phyloP scores from a whole-genome alignment of 1,140 invertebrate species.

The Drosophila pallidifrons region DNA sequence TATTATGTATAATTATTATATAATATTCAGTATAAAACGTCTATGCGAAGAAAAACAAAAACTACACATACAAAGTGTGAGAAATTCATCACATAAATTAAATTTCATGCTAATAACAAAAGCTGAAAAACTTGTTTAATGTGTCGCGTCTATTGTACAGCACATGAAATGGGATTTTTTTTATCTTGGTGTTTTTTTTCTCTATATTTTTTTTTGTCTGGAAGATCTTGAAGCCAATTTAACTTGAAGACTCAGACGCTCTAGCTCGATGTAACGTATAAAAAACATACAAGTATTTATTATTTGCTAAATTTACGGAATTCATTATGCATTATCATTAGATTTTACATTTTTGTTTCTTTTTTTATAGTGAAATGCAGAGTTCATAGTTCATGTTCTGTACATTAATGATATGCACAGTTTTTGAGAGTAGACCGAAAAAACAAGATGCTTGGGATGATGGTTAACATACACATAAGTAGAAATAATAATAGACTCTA shows the following conservation, averaged over 20 bases:
- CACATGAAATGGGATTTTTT: constrained; percentile 39
- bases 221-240: constrained; percentile 43
- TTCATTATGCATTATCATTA: constrained; percentile 49
- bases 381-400: constrained; percentile 38
- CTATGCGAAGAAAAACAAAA: constrained; percentile 51
- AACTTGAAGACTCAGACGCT: constrained; percentile 43
- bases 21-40: constrained; percentile 73
- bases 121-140: constrained; percentile 38
- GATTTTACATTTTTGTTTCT: constrained; percentile 25
- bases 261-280: constrained; percentile 24
- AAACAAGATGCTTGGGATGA: constrained; percentile 1
- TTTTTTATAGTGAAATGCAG: constrained; percentile 60
- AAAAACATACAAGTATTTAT: constrained; percentile 48
- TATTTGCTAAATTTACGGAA: constrained; percentile 72
- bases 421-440: constrained; percentile 60
- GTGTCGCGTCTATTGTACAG: constrained; percentile 24
- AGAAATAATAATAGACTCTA: constrained; percentile 7
- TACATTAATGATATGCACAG: constrained; percentile 68
- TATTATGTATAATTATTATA: constrained; percentile 69
- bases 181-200: not conserved
- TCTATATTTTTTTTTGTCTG: constrained; percentile 9
- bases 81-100: constrained; percentile 58
- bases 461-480: not conserved
- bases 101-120: constrained; percentile 67
- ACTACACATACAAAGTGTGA: constrained; percentile 27